phyloP scores from a whole-genome alignment of 2,888 invertebrate species.

The Calameuta idolon region DNA sequence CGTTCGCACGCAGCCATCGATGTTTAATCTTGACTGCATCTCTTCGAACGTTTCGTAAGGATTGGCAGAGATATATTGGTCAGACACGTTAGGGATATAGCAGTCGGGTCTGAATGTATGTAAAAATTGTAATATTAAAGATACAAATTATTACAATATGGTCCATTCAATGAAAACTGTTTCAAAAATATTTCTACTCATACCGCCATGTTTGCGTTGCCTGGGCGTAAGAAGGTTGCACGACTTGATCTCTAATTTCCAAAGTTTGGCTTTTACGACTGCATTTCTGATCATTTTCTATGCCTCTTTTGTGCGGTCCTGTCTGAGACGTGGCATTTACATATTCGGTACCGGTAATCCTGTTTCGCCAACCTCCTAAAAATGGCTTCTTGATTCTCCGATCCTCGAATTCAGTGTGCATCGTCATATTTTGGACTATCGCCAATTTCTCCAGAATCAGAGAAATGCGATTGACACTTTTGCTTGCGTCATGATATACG shows the following conservation, averaged over 20 bases:
- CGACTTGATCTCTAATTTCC: conserved; percentile 68
- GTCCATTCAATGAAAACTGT: not conserved
- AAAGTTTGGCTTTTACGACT: conserved; percentile 78
- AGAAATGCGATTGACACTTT: not conserved
- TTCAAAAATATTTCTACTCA: not conserved
- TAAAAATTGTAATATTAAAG: not conserved
- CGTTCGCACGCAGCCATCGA: conserved; percentile 68
- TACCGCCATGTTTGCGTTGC: conserved; percentile 74
- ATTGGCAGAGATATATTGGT: conserved; percentile 73
- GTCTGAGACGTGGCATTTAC: conserved; percentile 89
- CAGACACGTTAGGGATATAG: conserved; percentile 74
- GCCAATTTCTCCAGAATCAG: not conserved
- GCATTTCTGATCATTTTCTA: conserved; percentile 69
- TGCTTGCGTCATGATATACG: not conserved
- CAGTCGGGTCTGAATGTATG: conserved; percentile 64
- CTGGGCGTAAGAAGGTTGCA: conserved; percentile 69
- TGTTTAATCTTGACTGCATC: conserved; percentile 71
- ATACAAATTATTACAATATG: not conserved
- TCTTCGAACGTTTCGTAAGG: conserved; percentile 77
- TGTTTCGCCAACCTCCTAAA: conserved; percentile 84
- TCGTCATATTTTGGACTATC: not conserved
- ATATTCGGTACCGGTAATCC: conserved; percentile 77
- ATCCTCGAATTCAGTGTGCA: conserved; percentile 69
- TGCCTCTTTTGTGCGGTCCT: conserved; percentile 71
- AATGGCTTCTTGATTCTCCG: conserved; percentile 78